These are phyloP conservation scores for Hypsopygia costalis DNA, from an alignment of 2,888 invertebrate genomes.

Conservation along the genomic window DNA sequence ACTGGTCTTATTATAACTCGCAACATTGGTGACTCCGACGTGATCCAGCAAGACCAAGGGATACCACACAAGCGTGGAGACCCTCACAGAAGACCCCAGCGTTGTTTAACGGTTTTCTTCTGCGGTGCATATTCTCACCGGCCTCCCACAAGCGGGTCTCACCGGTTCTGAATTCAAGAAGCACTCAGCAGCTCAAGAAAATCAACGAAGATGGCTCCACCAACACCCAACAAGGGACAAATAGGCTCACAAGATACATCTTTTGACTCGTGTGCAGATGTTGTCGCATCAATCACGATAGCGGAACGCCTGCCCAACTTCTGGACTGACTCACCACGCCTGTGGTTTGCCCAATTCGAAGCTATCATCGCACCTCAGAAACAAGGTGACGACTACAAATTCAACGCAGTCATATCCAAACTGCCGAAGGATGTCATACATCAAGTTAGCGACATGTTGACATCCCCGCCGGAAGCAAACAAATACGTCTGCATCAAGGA, in stretches of 20 bases:
- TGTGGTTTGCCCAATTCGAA: constrained; percentile 18
- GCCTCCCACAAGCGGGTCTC: not conserved
- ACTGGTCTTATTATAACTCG: not conserved
- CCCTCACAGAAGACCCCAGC: not conserved
- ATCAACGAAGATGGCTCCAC: not conserved
- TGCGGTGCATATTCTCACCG: not conserved
- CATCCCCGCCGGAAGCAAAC: not conserved
- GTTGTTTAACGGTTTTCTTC: not conserved
- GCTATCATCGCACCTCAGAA: constrained; percentile 5
- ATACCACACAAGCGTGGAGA: not conserved
- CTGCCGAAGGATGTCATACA: constrained; percentile 13
- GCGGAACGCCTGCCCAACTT: constrained; percentile 6
- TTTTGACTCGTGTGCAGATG: constrained; percentile 1
- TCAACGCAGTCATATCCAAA: constrained; percentile 11
- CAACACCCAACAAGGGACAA: not conserved
- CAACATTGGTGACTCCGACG: not conserved
- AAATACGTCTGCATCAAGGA: not conserved
- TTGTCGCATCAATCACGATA: not conserved
- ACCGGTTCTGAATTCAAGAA: not conserved
- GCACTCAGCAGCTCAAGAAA: not conserved
- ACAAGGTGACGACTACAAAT: constrained; percentile 7
- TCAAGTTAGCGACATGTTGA: constrained; percentile 1
- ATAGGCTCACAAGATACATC: not conserved
- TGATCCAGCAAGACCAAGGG: not conserved
- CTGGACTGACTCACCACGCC: constrained; percentile 9